A percentile compares a stretch with the other conserved stretches of the same genome.
phyloP scores from a whole-genome alignment of 1,140 invertebrate species.

The Eueides isabella region DNA sequence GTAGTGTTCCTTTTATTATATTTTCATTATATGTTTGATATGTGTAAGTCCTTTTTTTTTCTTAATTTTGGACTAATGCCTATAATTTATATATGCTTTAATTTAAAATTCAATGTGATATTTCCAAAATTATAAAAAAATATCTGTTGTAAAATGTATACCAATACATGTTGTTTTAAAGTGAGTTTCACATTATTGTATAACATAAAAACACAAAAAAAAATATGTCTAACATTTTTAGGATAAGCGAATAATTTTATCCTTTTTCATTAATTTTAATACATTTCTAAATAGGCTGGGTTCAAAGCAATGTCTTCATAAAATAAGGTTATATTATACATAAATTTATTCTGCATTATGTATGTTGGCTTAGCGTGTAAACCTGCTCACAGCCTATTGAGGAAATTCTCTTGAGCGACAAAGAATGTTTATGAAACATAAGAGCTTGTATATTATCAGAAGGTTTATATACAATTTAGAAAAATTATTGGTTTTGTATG shows the following conservation, averaged over 20 bases:
- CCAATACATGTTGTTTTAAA: slow-evolving; percentile 18
- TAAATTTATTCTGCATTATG: too few species aligned
- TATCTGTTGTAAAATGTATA: slow-evolving; percentile 23
- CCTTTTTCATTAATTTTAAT: background rate
- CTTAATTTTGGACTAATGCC: slow-evolving; percentile 12
- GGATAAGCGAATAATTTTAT: slow-evolving; percentile 1
- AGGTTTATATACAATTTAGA: too few species aligned
- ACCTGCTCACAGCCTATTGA: too few species aligned
- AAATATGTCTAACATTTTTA: background rate
- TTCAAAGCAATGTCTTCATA: slow-evolving; percentile 17
- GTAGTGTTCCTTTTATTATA: background rate
- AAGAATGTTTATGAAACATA: too few species aligned
- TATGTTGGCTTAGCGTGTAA: too few species aligned
- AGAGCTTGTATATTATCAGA: too few species aligned
- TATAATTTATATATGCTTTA: slow-evolving; percentile 24
- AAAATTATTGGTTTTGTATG: too few species aligned
- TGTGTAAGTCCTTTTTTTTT: background rate
- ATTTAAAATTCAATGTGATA: slow-evolving; percentile 28
- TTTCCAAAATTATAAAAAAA: slow-evolving; percentile 21
- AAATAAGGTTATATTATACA: background rate
- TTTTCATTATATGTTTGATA: background rate
- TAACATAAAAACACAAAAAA: slow-evolving; percentile 9
- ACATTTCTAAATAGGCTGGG: slow-evolving; percentile 13
- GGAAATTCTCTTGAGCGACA: too few species aligned
- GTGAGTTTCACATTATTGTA: background rate